Evolutionary conservation across 2,888 invertebrate species (phyloP), one percentile per base, ranked within the genome.

Genomic region (Catocala nupta): DNA sequence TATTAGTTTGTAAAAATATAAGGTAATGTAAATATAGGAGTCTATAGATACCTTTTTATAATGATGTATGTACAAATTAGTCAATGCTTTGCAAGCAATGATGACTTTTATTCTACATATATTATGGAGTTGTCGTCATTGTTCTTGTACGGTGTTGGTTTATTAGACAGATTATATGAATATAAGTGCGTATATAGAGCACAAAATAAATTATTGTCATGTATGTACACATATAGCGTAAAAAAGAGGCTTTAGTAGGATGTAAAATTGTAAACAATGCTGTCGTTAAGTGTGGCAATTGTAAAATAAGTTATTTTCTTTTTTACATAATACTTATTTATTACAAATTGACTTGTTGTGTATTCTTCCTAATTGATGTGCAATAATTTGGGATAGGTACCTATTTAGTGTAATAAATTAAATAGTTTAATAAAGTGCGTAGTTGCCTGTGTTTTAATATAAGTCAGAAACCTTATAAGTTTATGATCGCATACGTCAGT

Each of bases 311-410:
- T 39, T 51, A 63, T 56, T 36, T 36, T 49, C 25, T 25, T 6
- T 47, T 64, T 57, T 45, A 59, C 7, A 45, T 34, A 68, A 67
- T 60, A 59, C 68, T 78, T 80, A 82, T 81, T 80, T 81, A 81
- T 81, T 81, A 71, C 63, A 73, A 75, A 74, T 63, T 65, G 55
- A 66, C 56, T 81, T 84, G 81, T 80, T 59, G 69, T 75, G 65
- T 74, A 67, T 73, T 77, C 76, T 77, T 77, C 77, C 77, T 77
- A 74, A 77, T 80, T 63, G 70, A 79, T 78, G 90, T 90, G 90
- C 90, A 90, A 90, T 90, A 90, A 85, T 81, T 83, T 82, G 72
- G 73, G 68, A 69, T 77, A 78, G 72, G 74, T 65, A 55, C 70
- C 47, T 68, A 59, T 34, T 65, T 69, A 70, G 65, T 58, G 52